These are phyloP conservation scores for Hippocampus comes DNA, from an alignment of 2,113 vertebrate genomes.

Conservation along the genomic window DNA sequence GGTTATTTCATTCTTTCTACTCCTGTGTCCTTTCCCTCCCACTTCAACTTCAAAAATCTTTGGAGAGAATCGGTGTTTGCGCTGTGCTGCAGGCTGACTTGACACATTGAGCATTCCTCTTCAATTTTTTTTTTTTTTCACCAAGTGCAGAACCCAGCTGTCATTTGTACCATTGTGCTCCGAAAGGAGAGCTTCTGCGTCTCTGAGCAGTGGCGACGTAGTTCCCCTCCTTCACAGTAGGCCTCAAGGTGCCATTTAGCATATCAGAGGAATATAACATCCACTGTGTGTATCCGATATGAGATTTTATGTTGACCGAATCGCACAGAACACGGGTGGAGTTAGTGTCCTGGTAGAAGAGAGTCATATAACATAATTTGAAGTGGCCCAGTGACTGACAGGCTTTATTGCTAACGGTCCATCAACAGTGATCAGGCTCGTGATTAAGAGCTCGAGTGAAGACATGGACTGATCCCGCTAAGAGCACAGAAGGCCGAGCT, in stretches of 20 bases:
- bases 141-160: slow-evolving; percentile 17
- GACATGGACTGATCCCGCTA: slow-evolving; percentile 49
- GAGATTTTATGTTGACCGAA: slow-evolving; percentile 31
- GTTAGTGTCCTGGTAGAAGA: slow-evolving; percentile 55
- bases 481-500: slow-evolving; percentile 51
- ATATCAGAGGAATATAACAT: slow-evolving; percentile 12
- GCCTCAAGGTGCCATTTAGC: not conserved
- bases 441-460: slow-evolving; percentile 70
- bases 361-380: slow-evolving; percentile 50
- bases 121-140: slow-evolving; percentile 15
- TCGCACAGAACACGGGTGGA: slow-evolving; percentile 38
- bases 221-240: not conserved
- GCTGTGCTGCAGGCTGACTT: slow-evolving; percentile 35
- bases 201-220: not conserved
- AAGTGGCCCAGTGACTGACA: slow-evolving; percentile 53
- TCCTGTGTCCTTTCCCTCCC: slow-evolving; percentile 25
- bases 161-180: slow-evolving; percentile 28
- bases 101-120: slow-evolving; percentile 48
- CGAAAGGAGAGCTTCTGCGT: slow-evolving; percentile 32
- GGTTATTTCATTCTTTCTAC: slow-evolving; percentile 59
- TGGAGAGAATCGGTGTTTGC: slow-evolving; percentile 41
- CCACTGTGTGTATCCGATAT: slow-evolving; percentile 8
- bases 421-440: slow-evolving; percentile 64
- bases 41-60: slow-evolving; percentile 50
- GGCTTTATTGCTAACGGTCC: slow-evolving; percentile 68